Conservation (phyloP, 2,888 invertebrate genomes). For the Keiferia lycopersicella region DNA sequence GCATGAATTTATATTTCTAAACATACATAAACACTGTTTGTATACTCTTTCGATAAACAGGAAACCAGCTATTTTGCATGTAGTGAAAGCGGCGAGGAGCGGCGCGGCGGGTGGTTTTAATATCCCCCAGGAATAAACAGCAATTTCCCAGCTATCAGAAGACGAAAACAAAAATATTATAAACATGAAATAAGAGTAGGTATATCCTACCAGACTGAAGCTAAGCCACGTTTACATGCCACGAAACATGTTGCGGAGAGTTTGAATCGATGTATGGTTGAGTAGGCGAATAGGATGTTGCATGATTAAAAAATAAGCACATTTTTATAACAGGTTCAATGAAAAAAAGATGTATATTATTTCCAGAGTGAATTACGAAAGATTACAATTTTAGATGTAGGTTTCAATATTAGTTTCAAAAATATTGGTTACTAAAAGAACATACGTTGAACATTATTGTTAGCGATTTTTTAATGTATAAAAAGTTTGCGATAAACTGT, state of each 20-base stretch:
- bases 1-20: background rate
- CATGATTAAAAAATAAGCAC: too few relatives aligned
- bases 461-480: too few relatives aligned
- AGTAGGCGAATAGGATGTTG: too few relatives aligned
- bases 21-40: background rate
- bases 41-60: conserved; percentile 58
- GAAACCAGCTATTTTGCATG: conserved; percentile 60
- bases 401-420: too few relatives aligned
- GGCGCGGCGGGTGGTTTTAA: conserved; percentile 61
- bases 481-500: too few relatives aligned
- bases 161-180: conserved; percentile 67
- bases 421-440: too few relatives aligned
- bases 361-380: too few relatives aligned
- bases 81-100: conserved; percentile 46
- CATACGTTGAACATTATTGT: too few relatives aligned
- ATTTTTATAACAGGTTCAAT: too few relatives aligned
- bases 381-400: too few relatives aligned
- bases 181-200: conserved; percentile 58
- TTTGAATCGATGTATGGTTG: too few relatives aligned
- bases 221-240: background rate
- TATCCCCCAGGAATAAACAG: conserved; percentile 71
- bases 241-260: background rate
- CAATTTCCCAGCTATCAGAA: conserved; percentile 68
- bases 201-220: conserved; percentile 54
- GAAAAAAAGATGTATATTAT: too few relatives aligned